A percentile compares a stretch with the other conserved stretches of the same genome.
These are phyloP conservation scores for Palloptera scutellata DNA, from an alignment of 2,888 invertebrate genomes.

Conservation along the genomic window DNA sequence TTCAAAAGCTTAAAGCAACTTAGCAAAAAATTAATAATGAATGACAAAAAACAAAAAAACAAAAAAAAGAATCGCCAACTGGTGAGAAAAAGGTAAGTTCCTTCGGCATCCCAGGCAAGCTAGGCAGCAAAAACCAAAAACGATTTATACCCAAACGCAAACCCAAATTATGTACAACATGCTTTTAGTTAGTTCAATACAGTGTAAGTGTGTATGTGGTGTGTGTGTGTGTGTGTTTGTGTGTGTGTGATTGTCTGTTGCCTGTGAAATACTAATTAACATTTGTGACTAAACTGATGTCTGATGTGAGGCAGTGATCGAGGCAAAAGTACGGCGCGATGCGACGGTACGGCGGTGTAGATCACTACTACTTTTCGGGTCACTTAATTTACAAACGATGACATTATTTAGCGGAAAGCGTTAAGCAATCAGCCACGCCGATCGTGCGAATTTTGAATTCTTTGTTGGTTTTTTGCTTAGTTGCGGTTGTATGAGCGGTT, in stretches of 20 bases:
- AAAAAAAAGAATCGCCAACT: not conserved
- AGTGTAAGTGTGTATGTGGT: no score
- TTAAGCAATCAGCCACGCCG: constrained; percentile 27
- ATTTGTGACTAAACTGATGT: constrained; percentile 3
- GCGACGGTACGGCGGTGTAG: not conserved
- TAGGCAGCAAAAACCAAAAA: no score
- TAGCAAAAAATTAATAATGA: constrained; percentile 5
- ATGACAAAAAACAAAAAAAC: no score
- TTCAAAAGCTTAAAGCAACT: constrained; percentile 30
- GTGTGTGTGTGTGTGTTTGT: no score
- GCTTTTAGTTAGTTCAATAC: not conserved
- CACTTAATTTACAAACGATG: constrained; percentile 35
- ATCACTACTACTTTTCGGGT: constrained; percentile 1
- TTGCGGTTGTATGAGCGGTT: no score
- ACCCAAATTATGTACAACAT: constrained; percentile 31
- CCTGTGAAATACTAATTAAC: constrained; percentile 29
- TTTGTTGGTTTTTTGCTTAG: constrained; percentile 11
- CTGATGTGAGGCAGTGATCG: not conserved
- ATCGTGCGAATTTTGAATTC: constrained; percentile 35
- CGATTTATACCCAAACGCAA: constrained; percentile 10
- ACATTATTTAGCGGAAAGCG: constrained; percentile 36
- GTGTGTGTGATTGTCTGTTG: not conserved
- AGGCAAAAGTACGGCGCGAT: no score
- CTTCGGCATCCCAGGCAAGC: not conserved
- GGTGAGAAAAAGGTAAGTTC: constrained; percentile 3